Conservation (phyloP, 37 sponge, comb jelly and placozoan genomes). For the Petrosia ficiformis region DNA sequence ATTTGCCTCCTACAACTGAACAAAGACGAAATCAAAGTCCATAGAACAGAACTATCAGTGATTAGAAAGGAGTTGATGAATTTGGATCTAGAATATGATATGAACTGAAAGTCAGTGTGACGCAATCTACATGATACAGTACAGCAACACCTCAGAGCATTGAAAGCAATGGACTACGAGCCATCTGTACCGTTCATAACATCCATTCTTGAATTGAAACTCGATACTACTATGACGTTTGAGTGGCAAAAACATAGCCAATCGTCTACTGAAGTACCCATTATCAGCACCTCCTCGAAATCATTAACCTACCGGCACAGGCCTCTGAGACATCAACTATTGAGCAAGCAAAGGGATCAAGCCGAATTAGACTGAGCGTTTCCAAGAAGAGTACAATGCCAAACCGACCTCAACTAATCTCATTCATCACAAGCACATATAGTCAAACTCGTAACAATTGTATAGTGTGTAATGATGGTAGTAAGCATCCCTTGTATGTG, state of each 20-base stretch:
- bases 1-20: neutral
- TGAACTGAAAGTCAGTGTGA: neutral
- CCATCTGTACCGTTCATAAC: slow-evolving; percentile 4
- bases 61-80: neutral
- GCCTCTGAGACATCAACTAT: slow-evolving; percentile 2
- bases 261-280: neutral
- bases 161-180: slow-evolving; percentile 1
- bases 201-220: neutral
- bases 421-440: no score
- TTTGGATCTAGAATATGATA: slow-evolving; percentile 2
- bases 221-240: neutral
- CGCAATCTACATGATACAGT: slow-evolving; percentile 7
- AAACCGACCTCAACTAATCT: no score
- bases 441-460: neutral
- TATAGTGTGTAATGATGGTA: neutral
- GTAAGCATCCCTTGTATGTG: slow-evolving; percentile 21
- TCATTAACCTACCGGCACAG: slow-evolving; percentile 17
- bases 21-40: neutral
- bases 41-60: neutral
- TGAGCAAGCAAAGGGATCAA: neutral
- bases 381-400: neutral
- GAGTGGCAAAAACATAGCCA: no score
- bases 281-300: slow-evolving; percentile 6
- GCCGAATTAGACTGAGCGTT: no score
- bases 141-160: slow-evolving; percentile 4